Evolutionary conservation across 2,888 invertebrate genomes (phyloP).

Genomic region (Lordiphosa andalusiaca): DNA sequence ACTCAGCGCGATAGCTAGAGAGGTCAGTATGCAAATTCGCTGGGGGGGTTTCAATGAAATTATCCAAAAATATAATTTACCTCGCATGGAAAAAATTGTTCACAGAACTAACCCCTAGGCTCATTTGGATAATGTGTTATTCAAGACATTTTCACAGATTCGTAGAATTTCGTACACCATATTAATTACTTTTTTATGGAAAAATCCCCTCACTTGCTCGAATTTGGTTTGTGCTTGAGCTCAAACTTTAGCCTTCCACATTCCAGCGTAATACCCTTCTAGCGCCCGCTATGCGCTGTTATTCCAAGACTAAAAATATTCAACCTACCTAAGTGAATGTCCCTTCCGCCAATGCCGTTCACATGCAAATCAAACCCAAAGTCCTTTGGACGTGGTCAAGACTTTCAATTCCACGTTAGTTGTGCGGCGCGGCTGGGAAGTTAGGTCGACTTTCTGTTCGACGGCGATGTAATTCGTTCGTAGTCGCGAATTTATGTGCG

Average conservation of each 20-base stretch:
- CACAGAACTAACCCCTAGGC: slow-evolving; percentile 7
- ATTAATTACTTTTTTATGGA: not conserved
- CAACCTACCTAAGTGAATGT: slow-evolving; percentile 45
- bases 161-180: not conserved
- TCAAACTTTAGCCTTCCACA: slow-evolving; percentile 53
- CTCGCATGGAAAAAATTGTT: slow-evolving; percentile 5
- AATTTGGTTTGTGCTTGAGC: slow-evolving; percentile 25
- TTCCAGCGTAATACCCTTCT: slow-evolving; percentile 45
- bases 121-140: slow-evolving; percentile 7
- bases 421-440: slow-evolving; percentile 31
- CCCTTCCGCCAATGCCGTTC: slow-evolving; percentile 35
- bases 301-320: slow-evolving; percentile 67
- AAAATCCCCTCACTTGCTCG: slow-evolving; percentile 4
- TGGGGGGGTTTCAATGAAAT: slow-evolving; percentile 40
- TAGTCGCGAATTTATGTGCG: no score
- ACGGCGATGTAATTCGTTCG: slow-evolving; percentile 1
- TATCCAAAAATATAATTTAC: slow-evolving; percentile 24
- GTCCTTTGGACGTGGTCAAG: slow-evolving; percentile 78
- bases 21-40: slow-evolving; percentile 52
- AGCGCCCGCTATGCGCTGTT: slow-evolving; percentile 27
- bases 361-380: slow-evolving; percentile 69
- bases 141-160: not conserved
- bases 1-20: slow-evolving; percentile 40
- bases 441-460: not conserved
- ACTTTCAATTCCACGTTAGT: slow-evolving; percentile 67